A percentile compares a stretch with the other conserved stretches of the same genome.
Conservation (phyloP, 2,113 vertebrate species). For the Amazona vittata region DNA sequence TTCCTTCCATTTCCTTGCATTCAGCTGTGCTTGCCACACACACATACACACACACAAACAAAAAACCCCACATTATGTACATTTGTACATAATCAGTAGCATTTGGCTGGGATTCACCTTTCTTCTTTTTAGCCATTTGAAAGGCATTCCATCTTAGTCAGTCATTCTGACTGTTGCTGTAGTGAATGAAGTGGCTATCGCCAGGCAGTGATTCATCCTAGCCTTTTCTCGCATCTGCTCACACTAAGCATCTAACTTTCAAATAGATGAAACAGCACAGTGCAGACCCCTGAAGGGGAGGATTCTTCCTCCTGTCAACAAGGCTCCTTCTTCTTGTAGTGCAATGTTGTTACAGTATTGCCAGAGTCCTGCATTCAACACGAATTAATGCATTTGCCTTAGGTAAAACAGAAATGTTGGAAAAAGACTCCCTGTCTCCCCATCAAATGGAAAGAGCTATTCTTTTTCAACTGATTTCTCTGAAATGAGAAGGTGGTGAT, state of each 20-base stretch:
- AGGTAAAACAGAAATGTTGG: not conserved
- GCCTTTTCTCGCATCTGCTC: not conserved
- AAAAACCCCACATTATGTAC: not conserved
- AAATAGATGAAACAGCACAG: not conserved
- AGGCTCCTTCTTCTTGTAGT: not conserved
- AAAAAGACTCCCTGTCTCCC: not conserved
- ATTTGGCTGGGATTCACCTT: not conserved
- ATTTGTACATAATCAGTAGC: not conserved
- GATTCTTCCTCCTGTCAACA: not conserved
- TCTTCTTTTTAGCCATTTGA: not conserved
- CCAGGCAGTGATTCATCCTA: not conserved
- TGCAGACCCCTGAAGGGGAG: not conserved
- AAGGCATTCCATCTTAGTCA: not conserved
- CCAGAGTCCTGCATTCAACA: not conserved
- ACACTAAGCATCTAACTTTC: not conserved
- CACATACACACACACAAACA: not conserved
- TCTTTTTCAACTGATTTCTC: not conserved
- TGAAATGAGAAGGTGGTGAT: not conserved
- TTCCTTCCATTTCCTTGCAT: not conserved
- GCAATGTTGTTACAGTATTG: not conserved
- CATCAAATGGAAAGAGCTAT: not conserved
- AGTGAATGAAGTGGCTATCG: not conserved
- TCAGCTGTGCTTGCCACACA: not conserved
- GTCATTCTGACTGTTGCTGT: not conserved
- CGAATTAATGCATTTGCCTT: not conserved